Evolutionary conservation across 2,797 vertebrate genomes (phyloP).

Genomic region (Pampus argenteus): DNA sequence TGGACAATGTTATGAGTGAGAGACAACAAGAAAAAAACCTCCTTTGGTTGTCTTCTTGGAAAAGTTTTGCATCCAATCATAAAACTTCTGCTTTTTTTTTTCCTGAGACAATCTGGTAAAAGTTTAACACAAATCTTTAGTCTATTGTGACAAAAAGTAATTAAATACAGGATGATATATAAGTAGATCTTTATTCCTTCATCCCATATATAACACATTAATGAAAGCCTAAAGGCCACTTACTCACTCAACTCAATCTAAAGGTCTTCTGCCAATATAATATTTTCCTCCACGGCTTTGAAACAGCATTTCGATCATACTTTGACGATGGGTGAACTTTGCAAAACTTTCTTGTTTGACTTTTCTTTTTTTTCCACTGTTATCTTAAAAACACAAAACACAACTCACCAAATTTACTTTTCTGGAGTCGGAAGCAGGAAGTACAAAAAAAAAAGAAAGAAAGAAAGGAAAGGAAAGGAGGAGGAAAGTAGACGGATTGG

Average conservation of each 20-base stretch:
- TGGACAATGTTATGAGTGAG: conserved; percentile 22
- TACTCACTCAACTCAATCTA: background rate
- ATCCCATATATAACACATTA: background rate
- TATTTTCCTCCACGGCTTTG: background rate
- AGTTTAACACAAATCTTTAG: background rate
- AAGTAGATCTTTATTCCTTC: background rate
- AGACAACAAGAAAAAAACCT: background rate
- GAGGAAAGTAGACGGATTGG: conserved; percentile 42
- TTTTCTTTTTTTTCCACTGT: conserved; percentile 3
- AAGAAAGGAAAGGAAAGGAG: conserved; percentile 13
- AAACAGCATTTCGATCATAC: background rate
- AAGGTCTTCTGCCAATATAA: background rate
- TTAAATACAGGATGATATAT: background rate
- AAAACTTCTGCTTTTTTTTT: background rate
- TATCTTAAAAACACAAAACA: conserved; percentile 38
- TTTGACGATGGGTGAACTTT: background rate
- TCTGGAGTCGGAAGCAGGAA: conserved; percentile 7
- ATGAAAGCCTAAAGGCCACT: background rate
- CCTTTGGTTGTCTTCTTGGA: background rate
- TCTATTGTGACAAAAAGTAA: background rate
- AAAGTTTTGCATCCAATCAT: conserved; percentile 3
- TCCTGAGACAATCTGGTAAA: background rate
- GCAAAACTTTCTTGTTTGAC: background rate
- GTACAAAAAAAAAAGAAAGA: conserved; percentile 23
- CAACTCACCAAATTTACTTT: conserved; percentile 2